Evolutionary conservation across 2,888 invertebrate species (phyloP).

Genomic region (Dione juno): DNA sequence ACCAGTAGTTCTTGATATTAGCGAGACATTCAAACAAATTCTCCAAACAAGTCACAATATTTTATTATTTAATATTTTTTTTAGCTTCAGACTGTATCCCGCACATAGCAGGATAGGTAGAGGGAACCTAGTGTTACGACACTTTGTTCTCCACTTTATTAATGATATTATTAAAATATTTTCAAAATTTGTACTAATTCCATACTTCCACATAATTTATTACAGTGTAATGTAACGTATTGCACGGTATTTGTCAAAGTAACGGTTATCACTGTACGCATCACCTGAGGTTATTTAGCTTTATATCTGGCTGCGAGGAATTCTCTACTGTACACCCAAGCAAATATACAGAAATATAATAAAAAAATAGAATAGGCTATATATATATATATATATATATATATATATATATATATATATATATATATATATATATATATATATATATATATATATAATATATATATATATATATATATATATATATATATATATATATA

Average conservation of each 20-base stretch:
- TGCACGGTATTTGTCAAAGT: constrained; percentile 5
- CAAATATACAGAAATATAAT: background rate
- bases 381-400: too few relatives aligned
- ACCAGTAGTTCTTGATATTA: too few relatives aligned
- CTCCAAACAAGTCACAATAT: too few relatives aligned
- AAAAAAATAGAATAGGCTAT: too few relatives aligned
- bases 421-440: too few relatives aligned
- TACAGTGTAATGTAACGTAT: background rate
- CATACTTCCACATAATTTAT: background rate
- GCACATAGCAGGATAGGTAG: background rate
- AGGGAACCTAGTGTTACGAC: background rate
- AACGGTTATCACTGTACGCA: constrained; percentile 1
- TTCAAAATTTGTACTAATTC: background rate
- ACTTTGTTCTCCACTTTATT: background rate
- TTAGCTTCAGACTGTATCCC: background rate
- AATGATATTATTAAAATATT: too few relatives aligned
- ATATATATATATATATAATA: too few relatives aligned
- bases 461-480: too few relatives aligned
- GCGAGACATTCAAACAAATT: too few relatives aligned
- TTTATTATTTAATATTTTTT: too few relatives aligned
- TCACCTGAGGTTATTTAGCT: constrained; percentile 8
- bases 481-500: too few relatives aligned
- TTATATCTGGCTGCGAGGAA: background rate
- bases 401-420: too few relatives aligned
- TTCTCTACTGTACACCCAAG: background rate